These are phyloP conservation scores for Rapana venosa DNA, from an alignment of 2,888 invertebrate genomes.

Conservation along the genomic window DNA sequence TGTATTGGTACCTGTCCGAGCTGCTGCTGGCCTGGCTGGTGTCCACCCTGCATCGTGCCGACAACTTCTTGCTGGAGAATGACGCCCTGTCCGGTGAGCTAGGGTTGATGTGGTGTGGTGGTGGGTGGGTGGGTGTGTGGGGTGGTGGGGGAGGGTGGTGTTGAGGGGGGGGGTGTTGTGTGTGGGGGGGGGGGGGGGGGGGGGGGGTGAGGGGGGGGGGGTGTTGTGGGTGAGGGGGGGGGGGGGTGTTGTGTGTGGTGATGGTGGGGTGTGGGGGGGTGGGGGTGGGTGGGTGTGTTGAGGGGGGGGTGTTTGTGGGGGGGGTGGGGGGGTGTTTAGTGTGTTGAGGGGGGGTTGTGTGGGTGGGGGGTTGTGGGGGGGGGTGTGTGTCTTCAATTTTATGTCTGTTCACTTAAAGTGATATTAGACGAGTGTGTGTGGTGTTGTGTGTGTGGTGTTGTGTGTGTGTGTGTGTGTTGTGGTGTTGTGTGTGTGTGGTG, in stretches of 20 bases:
- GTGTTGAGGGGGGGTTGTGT: no score
- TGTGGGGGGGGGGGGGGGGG: not conserved
- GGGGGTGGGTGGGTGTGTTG: not conserved
- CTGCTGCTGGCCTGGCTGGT: slow-evolving; percentile 95
- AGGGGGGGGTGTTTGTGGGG: no score
- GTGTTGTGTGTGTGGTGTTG: not conserved
- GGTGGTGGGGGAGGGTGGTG: not conserved
- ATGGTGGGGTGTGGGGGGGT: not conserved
- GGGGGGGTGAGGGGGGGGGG: not conserved
- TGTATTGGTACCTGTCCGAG: slow-evolving; percentile 89
- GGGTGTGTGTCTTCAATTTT: not conserved
- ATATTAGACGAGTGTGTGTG: not conserved
- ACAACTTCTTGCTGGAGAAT: slow-evolving; percentile 88
- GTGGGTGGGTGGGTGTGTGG: not conserved
- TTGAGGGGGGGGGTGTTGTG: no score
- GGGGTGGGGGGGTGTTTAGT: not conserved
- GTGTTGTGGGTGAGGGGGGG: not conserved
- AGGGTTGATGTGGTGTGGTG: not conserved
- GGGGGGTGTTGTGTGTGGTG: not conserved
- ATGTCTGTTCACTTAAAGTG: not conserved
- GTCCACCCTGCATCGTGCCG: slow-evolving; percentile 93
- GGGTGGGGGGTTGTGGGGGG: not conserved
- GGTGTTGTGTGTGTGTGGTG: not conserved
- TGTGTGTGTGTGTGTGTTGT: not conserved
- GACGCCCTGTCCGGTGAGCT: slow-evolving; percentile 79